Base-by-base conservation (phyloP, 2,888 invertebrate species). In the Villa cingulata region DNA sequence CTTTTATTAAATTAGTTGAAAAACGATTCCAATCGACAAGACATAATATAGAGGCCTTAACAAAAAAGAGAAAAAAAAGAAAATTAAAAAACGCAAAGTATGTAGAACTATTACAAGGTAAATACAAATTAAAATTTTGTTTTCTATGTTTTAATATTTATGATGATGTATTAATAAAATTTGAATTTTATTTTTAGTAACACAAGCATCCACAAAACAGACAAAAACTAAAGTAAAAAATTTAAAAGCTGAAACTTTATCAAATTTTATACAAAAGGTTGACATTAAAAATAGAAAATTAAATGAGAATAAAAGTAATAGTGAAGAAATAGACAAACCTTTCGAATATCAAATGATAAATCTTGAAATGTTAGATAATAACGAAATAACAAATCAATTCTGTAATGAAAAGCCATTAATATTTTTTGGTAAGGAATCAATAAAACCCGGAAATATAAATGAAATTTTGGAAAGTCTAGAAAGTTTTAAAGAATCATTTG, bases 41-140 rank as follows among this genome's bases (percentile, higher is more conserved):
- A 37, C 53, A 54, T 23, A 57, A 54, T 46, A 49, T 53, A 23
- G 55, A 57, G 32, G n/a, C 55, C 41, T 43, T 59, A 39, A 54
- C 53, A 27, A 60, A 68, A 7, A 57, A 64, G 12, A 65, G 70
- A 46, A 74, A 74, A 58, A 75, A 72, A 56, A 65, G 66, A 48
- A 67, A 68, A 52, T 67, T 70, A 53, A 74, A 72, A 59, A 66
- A 64, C 45, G 74, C 75, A 56, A 77, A 77, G 60, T 82, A 77
- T 68, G 76, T 78, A 12, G 83, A 84, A 61, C 64, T 83, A 10
- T 64, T 83, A 52, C 77, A 82, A 73, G 81, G 83, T 83, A 66
- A 56, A 63, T 46, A 15, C 10, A 17, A 10, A n/a, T 20, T 19
- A 18, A 39, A 27, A 42, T 15, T 29, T 18, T 32, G 7, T 37